Base-by-base conservation (phyloP, 2,888 invertebrate species). In the Melinopterus prodromus region DNA sequence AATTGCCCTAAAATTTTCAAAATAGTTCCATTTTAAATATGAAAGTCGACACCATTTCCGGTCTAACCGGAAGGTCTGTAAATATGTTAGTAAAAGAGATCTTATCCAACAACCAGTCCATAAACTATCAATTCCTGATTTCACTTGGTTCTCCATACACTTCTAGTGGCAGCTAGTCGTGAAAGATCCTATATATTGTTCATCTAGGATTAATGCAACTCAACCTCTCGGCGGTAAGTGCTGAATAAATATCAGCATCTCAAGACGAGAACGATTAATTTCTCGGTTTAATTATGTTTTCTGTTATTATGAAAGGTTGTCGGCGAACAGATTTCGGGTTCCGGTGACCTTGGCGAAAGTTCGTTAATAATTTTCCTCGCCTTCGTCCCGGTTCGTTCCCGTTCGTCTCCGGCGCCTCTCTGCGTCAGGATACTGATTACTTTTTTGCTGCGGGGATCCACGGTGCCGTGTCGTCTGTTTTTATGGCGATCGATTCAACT, bases 401-500 rank as follows among this genome's bases (percentile, higher is more conserved):
- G 26, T 26, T 2, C 26, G 26, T 26, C 53, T 53, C 5, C 53
- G 53, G 53, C 53, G 53, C 12, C 53, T 53, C 53, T 53, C 53
- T 9, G 53, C 53, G 53, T 53, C 53, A 12, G 53, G 53, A 53
- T 53, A 53, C 53, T 53, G 53, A 53, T 53, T 53, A 53, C 53
- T 53, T 53, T 53, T 53, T 53, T 53, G 53, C 53, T 12, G 12
- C 53, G 53, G 53, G 53, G 53, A 2, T 12, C 53, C 53, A 9
- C 53, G 53, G 53, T 53, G 53, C 53, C 53, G 12, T 53, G 53
- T 53, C 53, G 53, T 53, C 53, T 53, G 53, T 53, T 53, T 53
- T 53, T 53, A 53, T 53, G 53, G 53, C 53, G 53, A 53, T 53
- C 53, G 53, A 53, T 53, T 53, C 53, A 53, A 53, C 53, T 53